Conservation (phyloP, 92 coral and sea anemone species). For the Porites divaricata region DNA sequence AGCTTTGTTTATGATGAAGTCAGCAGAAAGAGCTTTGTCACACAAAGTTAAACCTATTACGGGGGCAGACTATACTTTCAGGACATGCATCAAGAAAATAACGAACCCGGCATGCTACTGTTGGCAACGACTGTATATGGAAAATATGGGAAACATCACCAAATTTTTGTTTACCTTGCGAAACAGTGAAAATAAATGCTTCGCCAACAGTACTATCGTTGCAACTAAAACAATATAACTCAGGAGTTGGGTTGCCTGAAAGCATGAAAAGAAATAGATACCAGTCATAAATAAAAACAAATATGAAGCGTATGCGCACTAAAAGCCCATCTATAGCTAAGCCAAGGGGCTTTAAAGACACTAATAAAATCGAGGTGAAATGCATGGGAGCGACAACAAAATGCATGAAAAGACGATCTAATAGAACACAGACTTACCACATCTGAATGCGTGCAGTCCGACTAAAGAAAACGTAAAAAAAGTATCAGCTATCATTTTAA, state of each 20-base stretch:
- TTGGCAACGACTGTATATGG: not conserved
- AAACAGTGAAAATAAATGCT: conserved; percentile 17
- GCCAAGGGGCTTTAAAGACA: no score
- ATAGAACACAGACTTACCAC: conserved; percentile 11
- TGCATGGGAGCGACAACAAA: not conserved
- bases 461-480: not conserved
- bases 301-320: no score
- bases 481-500: no score
- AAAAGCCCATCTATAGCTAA: no score
- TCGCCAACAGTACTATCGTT: not conserved
- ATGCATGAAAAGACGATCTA: not conserved
- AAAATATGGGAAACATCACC: no score
- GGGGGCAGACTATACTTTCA: no score
- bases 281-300: not conserved
- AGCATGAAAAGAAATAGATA: not conserved
- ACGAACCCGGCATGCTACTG: no score
- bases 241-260: conserved; percentile 20
- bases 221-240: conserved; percentile 11
- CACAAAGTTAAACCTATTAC: no score
- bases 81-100: no score
- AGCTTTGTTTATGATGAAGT: no score
- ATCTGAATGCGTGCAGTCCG: conserved; percentile 8
- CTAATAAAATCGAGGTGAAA: no score
- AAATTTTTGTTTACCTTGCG: conserved; percentile 30
- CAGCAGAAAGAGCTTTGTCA: no score